phyloP scores from a whole-genome alignment of 1,140 invertebrate genomes.

The Heliconius hermathena region DNA sequence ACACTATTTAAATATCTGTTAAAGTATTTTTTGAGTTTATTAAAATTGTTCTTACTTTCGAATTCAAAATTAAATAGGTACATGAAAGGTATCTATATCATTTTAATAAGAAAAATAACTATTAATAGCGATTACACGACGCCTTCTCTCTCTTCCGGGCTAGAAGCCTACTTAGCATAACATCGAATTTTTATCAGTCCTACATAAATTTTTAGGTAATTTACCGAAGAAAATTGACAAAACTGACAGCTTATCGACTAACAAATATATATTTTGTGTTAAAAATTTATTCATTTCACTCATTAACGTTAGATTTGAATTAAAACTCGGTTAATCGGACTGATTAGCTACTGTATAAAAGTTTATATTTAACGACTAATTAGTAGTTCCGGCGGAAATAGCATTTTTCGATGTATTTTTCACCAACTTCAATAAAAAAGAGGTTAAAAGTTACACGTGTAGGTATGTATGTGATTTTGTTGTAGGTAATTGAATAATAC shows the following conservation, averaged over 20 bases:
- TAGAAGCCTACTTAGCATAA: neutral
- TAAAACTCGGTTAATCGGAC: neutral
- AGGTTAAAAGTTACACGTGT: too few species aligned
- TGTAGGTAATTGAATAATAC: too few species aligned
- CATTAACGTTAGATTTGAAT: slow-evolving; percentile 1
- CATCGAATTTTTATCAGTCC: neutral
- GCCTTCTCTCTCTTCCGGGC: neutral
- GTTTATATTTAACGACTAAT: neutral
- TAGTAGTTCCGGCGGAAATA: neutral
- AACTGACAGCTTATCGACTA: neutral
- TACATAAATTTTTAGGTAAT: neutral
- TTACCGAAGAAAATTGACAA: neutral
- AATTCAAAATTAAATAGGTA: too few species aligned
- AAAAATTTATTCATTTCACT: neutral
- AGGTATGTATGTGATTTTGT: too few species aligned
- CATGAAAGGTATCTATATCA: too few species aligned
- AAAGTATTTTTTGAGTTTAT: too few species aligned
- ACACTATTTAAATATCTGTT: too few species aligned
- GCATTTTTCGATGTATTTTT: neutral
- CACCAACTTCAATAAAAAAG: neutral
- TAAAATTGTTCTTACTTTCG: too few species aligned
- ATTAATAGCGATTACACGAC: too few species aligned
- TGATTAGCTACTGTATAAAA: slow-evolving; percentile 2
- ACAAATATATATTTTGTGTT: neutral
- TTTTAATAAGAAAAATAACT: too few species aligned